Evolutionary conservation across 2,797 vertebrate genomes (phyloP).

Genomic region (Danio albolineatus): DNA sequence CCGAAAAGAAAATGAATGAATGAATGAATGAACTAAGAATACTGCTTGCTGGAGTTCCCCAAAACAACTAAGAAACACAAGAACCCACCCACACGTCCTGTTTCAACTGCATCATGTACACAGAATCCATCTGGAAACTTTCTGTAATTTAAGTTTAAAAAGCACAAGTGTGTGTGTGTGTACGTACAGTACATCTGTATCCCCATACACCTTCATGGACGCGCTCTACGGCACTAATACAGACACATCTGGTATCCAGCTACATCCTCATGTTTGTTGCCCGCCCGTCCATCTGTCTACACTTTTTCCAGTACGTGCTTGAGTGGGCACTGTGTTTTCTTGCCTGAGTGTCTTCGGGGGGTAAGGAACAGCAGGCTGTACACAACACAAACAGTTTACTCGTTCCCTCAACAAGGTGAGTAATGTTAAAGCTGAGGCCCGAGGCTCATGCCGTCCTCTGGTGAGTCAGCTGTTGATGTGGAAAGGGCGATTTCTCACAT

Average conservation of each 20-base stretch:
- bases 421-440: constrained; percentile 60
- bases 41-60: too few species aligned
- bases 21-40: too few species aligned
- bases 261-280: constrained; percentile 53
- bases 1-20: too few species aligned
- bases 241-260: constrained; percentile 52
- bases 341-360: not conserved
- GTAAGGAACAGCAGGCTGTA: constrained; percentile 8
- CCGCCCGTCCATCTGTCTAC: constrained; percentile 60
- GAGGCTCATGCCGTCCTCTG: constrained; percentile 61
- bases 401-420: constrained; percentile 62
- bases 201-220: constrained; percentile 47
- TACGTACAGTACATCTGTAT: constrained; percentile 39
- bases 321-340: constrained; percentile 14
- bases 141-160: not conserved
- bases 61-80: too few species aligned
- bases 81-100: constrained; percentile 6
- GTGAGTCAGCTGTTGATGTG: constrained; percentile 23
- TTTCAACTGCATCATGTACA: constrained; percentile 36
- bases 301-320: constrained; percentile 53
- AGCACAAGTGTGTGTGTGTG: not conserved
- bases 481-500: constrained; percentile 5
- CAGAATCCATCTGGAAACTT: constrained; percentile 35
- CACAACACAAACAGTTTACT: constrained; percentile 16
- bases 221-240: constrained; percentile 31